phyloP scores from a whole-genome alignment of 2,113 vertebrate genomes.

The Anser brachyrhynchus region DNA sequence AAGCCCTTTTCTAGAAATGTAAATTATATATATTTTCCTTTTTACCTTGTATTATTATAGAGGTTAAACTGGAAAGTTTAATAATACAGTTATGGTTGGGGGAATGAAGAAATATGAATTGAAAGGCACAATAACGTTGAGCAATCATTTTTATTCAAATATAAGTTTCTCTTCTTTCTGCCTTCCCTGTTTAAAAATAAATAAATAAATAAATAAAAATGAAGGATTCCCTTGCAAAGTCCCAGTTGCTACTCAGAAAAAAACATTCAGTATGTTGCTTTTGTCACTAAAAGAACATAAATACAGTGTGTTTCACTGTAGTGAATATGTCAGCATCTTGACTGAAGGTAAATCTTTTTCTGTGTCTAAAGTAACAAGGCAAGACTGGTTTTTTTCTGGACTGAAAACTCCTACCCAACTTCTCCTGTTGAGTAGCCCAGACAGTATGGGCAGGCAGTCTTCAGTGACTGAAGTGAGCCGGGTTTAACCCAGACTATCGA shows the following conservation, averaged over 20 bases:
- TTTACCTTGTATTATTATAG: neutral
- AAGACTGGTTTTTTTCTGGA: neutral
- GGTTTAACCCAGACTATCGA: conserved; percentile 7
- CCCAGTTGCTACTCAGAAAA: neutral
- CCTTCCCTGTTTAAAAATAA: too few species aligned
- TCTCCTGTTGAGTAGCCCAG: neutral
- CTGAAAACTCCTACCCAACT: conserved; percentile 10
- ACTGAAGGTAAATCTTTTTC: conserved; percentile 28
- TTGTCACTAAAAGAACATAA: conserved; percentile 5
- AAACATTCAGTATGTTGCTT: neutral
- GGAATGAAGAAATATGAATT: neutral
- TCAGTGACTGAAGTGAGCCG: neutral
- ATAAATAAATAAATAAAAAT: neutral
- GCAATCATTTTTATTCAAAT: neutral
- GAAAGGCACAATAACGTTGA: neutral
- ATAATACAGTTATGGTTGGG: neutral
- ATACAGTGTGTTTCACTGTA: neutral
- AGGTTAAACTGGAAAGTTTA: conserved; percentile 3
- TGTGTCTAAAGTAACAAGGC: neutral
- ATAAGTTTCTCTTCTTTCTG: neutral
- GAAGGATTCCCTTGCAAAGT: conserved; percentile 1
- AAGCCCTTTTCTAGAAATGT: conserved; percentile 10
- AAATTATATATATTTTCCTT: neutral
- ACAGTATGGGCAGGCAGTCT: neutral
- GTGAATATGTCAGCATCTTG: neutral